Evolutionary conservation across 2,797 vertebrate genomes (phyloP), one percentile per base, ranked within the genome.

Genomic region (Hippopotamyrus pictus): DNA sequence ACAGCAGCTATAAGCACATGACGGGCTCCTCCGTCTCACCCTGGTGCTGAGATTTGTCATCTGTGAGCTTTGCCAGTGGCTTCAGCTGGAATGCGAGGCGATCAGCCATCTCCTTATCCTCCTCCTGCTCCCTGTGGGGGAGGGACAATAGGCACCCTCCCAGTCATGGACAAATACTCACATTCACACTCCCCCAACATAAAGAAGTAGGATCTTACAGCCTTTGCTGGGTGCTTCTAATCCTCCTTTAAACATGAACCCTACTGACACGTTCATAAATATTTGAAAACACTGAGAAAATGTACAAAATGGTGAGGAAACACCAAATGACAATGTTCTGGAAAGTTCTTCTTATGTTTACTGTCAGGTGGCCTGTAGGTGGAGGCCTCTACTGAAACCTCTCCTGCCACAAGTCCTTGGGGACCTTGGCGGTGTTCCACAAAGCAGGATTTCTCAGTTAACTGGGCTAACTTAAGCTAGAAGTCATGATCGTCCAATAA

Each of bases 91-190:
- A 95, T 86, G 95, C 94, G 88, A 97, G 94, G 92, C 96, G 96
- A 91, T 97, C 96, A 0, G 96, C 96, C 95, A 97, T 96, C 92
- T 97, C 96, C 86, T 96, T 96, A 92, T 97, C 96, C 94, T 97
- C 96, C 92, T 97, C 96, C 89, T 95, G 95, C 90, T 97, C 96
- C 91, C 96, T 97, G 92, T 88, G 82, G 19, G 19, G 82, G 44
- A 50, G 82, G 44, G 46, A 46, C 41, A 84, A 48, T 8, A 25
- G 19, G 41, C 14, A 14, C 22, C 19, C 50, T 41, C 73, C 73
- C 8, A 22, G n/a, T 46, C 22, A 50, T n/a, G 46, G 82, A 50
- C n/a, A 46, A 46, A 44, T 48, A 84, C 82, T 44, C 19, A 50
- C 19, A 1, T 6, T 22, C 37, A 44, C 33, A 41, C 37, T 41